phyloP scores from a whole-genome alignment of 2,888 invertebrate genomes.

The Aphidius colemani region DNA sequence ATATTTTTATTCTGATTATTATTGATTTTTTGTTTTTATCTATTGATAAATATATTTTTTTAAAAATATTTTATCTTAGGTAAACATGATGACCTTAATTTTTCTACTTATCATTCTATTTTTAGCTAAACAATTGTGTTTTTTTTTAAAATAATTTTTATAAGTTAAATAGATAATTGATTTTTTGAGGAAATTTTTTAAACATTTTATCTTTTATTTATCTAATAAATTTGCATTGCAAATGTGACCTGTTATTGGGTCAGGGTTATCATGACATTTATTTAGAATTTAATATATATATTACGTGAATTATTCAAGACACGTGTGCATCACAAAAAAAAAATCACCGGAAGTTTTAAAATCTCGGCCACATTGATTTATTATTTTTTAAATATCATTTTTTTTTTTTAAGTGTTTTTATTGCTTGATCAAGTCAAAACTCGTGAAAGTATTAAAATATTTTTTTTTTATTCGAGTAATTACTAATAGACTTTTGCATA shows the following conservation, averaged over 20 bases:
- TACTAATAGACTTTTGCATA: no score
- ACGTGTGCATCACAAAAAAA: no score
- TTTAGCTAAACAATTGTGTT: not conserved
- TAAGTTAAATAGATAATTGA: not conserved
- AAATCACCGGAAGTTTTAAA: no score
- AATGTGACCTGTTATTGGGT: not conserved
- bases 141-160: no score
- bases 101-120: constrained; percentile 39
- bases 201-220: no score
- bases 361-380: no score
- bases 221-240: not conserved
- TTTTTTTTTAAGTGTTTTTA: no score
- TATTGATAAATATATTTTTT: not conserved
- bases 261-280: not conserved
- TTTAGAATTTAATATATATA: not conserved
- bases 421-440: no score
- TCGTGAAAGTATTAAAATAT: no score
- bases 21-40: not conserved
- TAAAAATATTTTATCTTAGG: no score
- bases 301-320: constrained; percentile 7
- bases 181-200: not conserved
- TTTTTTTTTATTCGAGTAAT: no score
- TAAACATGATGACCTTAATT: constrained; percentile 37
- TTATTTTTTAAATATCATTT: no score
- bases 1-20: not conserved